phyloP scores from a whole-genome alignment of 2,797 vertebrate species.

The Sus cebifrons region DNA sequence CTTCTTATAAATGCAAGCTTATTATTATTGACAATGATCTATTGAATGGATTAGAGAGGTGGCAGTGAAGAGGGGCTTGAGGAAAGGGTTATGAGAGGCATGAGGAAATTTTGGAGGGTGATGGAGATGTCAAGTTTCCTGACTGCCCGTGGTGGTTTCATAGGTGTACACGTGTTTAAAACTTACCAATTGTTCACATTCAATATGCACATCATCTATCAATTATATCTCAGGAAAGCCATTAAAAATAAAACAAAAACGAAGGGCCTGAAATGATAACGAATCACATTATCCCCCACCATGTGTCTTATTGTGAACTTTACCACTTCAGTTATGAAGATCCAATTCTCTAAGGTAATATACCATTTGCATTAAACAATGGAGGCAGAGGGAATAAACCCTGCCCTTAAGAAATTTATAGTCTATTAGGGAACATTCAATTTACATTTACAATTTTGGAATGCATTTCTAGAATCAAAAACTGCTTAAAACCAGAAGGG shows the following conservation, averaged over 20 bases:
- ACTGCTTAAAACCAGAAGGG: not conserved
- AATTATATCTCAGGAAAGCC: not conserved
- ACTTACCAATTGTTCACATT: slow-evolving; percentile 4
- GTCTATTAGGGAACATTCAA: not conserved
- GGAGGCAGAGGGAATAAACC: not conserved
- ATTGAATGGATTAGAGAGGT: not conserved
- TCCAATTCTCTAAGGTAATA: not conserved
- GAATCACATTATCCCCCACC: not conserved
- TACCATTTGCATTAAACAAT: slow-evolving; percentile 20
- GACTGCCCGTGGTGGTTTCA: not conserved
- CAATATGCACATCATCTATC: not conserved
- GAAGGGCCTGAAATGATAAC: not conserved
- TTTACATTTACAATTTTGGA: slow-evolving; percentile 34
- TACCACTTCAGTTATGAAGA: not conserved
- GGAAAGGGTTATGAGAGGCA: not conserved
- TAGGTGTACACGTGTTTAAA: not conserved
- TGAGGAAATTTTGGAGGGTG: not conserved
- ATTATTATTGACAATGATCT: not conserved
- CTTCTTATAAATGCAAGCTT: not conserved
- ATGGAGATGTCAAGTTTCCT: not conserved
- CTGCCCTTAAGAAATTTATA: slow-evolving; percentile 8
- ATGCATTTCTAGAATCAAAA: slow-evolving; percentile 31
- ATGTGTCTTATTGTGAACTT: slow-evolving; percentile 33
- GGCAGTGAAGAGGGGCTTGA: not conserved
- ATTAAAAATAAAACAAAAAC: not conserved